Evolutionary conservation across 2,888 invertebrate genomes (phyloP).

Genomic region (Oconnorella tubifera): DNA sequence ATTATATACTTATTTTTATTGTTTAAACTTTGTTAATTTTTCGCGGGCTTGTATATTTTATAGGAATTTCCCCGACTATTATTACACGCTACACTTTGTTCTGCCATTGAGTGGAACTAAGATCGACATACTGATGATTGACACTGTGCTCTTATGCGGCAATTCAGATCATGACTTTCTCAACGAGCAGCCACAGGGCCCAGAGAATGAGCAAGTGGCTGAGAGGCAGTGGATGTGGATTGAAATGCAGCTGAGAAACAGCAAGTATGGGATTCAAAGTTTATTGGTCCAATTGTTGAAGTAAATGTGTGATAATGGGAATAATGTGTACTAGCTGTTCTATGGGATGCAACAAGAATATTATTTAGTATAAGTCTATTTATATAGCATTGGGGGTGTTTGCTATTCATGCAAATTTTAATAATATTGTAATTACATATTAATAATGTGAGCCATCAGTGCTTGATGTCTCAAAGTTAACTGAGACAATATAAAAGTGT

Average conservation of each 20-base stretch:
- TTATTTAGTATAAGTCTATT: no score
- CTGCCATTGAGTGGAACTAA: slow-evolving; percentile 45
- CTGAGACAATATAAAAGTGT: no score
- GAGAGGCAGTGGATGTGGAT: slow-evolving; percentile 57
- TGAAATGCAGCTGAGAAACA: slow-evolving; percentile 45
- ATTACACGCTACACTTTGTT: slow-evolving; percentile 51
- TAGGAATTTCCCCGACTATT: slow-evolving; percentile 58
- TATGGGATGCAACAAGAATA: no score
- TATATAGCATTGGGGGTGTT: no score
- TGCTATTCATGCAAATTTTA: no score
- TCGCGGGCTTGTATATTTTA: slow-evolving; percentile 15
- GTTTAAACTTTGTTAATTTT: background rate
- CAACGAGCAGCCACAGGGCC: slow-evolving; percentile 40
- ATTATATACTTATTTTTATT: background rate
- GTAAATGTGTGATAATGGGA: no score
- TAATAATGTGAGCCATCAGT: no score
- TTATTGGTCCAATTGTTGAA: no score
- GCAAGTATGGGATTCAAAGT: slow-evolving; percentile 49
- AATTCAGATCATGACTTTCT: slow-evolving; percentile 46
- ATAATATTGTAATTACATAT: no score
- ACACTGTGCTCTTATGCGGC: slow-evolving; percentile 59
- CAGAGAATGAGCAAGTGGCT: slow-evolving; percentile 40
- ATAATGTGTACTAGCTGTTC: no score
- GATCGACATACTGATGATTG: slow-evolving; percentile 58
- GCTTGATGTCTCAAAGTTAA: no score